A percentile compares a stretch with the other conserved stretches of the same genome.
phyloP scores from a whole-genome alignment of 23 tunicate species.

The Clavelina lepadiformis region DNA sequence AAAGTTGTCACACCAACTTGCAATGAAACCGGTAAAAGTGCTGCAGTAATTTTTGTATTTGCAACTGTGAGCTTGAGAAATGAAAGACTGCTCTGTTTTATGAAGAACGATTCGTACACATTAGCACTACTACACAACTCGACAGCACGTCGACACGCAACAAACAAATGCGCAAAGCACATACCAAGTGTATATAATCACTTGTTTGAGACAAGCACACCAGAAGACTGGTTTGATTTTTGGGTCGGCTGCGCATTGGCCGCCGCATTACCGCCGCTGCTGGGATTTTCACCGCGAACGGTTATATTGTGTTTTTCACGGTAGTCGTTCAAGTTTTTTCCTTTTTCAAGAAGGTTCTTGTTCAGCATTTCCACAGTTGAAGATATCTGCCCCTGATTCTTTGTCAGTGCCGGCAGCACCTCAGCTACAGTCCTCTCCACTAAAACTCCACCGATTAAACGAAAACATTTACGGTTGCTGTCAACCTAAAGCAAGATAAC shows the following conservation, averaged over 20 bases:
- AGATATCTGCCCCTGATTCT: slow-evolving; percentile 51
- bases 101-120: no score
- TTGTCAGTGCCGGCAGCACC: slow-evolving; percentile 77
- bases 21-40: no score
- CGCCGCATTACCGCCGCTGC: background rate
- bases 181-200: no score
- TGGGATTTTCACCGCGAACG: slow-evolving; percentile 50
- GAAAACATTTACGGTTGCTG: slow-evolving; percentile 56
- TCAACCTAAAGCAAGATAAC: no score
- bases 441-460: slow-evolving; percentile 80
- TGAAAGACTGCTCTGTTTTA: no score
- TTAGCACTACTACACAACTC: no score
- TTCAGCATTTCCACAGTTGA: slow-evolving; percentile 21
- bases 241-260: background rate
- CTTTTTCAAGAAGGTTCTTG: slow-evolving; percentile 54
- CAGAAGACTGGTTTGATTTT: slow-evolving; percentile 26
- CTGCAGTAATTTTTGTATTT: no score
- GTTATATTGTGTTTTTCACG: slow-evolving; percentile 78
- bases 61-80: no score
- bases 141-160: no score
- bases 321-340: slow-evolving; percentile 74
- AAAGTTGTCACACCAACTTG: no score
- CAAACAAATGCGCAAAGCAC: no score
- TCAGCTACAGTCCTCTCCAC: slow-evolving; percentile 83
- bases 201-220: slow-evolving; percentile 40